These are phyloP conservation scores for Halyomorpha halys DNA, from an alignment of 1,140 invertebrate species.

Conservation along the genomic window DNA sequence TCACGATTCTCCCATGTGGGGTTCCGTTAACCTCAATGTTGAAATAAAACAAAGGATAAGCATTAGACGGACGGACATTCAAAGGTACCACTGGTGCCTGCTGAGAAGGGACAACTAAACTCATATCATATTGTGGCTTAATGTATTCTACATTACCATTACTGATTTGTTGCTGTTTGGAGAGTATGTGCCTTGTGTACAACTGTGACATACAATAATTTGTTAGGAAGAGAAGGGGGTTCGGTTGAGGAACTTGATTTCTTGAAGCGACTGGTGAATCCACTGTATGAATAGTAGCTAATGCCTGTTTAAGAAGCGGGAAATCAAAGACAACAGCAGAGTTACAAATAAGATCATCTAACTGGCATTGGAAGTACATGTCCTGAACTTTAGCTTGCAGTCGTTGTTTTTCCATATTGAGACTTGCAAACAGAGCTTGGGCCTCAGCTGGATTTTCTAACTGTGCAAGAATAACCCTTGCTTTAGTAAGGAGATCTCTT, in stretches of 20 bases:
- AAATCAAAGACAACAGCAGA: constrained; percentile 54
- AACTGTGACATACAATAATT: constrained; percentile 62
- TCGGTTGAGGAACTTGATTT: constrained; percentile 26
- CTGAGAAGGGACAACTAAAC: constrained; percentile 36
- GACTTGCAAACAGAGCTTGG: constrained; percentile 43
- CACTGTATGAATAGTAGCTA: constrained; percentile 47
- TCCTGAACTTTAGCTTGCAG: constrained; percentile 56
- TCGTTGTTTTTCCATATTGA: constrained; percentile 50
- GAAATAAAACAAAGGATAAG: constrained; percentile 61
- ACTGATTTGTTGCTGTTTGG: constrained; percentile 42
- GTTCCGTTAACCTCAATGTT: constrained; percentile 63
- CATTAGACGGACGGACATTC: constrained; percentile 29
- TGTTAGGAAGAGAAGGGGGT: constrained; percentile 55
- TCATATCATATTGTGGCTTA: constrained; percentile 34
- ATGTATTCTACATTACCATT: constrained; percentile 46
- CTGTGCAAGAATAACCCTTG: constrained; percentile 45
- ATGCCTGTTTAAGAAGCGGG: constrained; percentile 49
- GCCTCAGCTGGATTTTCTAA: constrained; percentile 46
- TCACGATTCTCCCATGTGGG: constrained; percentile 60
- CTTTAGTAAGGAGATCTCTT: constrained; percentile 49
- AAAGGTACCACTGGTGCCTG: constrained; percentile 32
- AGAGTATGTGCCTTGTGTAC: constrained; percentile 54
- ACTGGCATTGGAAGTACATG: constrained; percentile 57
- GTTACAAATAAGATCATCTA: constrained; percentile 56
- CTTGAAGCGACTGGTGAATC: constrained; percentile 33